Percentiles rank a stretch among this genome's conserved stretches.
These are phyloP conservation scores for Crambe crambe DNA, from an alignment of 37 sponge, comb jelly and placozoan genomes.

Conservation along the genomic window DNA sequence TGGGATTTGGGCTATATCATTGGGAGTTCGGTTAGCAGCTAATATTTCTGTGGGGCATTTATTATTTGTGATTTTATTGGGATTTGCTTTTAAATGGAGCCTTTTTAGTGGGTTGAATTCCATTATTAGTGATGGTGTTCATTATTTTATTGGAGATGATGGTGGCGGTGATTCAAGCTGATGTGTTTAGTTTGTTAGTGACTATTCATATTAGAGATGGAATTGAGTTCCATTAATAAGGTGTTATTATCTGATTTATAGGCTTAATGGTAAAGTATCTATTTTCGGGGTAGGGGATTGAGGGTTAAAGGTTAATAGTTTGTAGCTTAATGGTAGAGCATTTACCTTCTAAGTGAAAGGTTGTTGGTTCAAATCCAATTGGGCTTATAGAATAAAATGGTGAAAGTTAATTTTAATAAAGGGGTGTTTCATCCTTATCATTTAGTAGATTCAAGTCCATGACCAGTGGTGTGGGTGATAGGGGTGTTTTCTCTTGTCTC, in stretches of 20 bases:
- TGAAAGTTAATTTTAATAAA: slow-evolving; percentile 18
- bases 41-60: slow-evolving; percentile 82
- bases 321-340: too few relatives aligned
- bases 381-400: slow-evolving; percentile 1
- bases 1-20: slow-evolving; percentile 66
- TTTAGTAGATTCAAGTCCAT: slow-evolving; percentile 81
- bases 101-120: slow-evolving; percentile 52
- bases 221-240: slow-evolving; percentile 57
- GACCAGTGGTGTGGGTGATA: slow-evolving; percentile 71
- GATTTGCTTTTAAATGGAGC: slow-evolving; percentile 70
- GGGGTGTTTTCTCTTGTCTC: slow-evolving; percentile 70
- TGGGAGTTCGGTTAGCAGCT: slow-evolving; percentile 74
- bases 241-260: slow-evolving; percentile 6
- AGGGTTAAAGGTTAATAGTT: too few relatives aligned
- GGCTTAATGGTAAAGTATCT: slow-evolving; percentile 74
- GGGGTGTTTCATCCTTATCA: slow-evolving; percentile 77
- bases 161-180: slow-evolving; percentile 77
- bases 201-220: slow-evolving; percentile 72
- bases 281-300: too few relatives aligned
- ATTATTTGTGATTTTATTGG: slow-evolving; percentile 78
- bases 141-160: slow-evolving; percentile 69
- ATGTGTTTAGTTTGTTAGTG: slow-evolving; percentile 74
- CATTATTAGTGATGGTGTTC: slow-evolving; percentile 57
- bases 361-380: slow-evolving; percentile 75
- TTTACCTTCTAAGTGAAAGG: slow-evolving; percentile 69